Conservation (phyloP, 2,113 vertebrate genomes). For the Helogale parvula region DNA sequence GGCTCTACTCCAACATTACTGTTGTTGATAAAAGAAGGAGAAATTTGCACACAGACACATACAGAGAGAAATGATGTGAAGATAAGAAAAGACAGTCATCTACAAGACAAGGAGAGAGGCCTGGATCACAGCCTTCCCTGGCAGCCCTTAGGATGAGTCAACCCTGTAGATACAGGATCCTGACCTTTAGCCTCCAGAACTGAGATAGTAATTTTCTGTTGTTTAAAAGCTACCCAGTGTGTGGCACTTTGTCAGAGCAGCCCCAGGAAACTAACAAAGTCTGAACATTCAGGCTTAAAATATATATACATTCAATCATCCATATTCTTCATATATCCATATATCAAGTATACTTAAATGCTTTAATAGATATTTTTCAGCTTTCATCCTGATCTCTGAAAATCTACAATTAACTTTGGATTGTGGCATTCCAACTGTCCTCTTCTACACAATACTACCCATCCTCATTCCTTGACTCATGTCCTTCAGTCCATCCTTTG, state of each 20-base stretch:
- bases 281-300: background rate
- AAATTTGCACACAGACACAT: background rate
- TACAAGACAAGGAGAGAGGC: background rate
- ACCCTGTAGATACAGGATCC: background rate
- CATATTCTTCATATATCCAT: background rate
- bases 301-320: background rate
- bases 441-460: background rate
- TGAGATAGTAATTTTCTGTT: background rate
- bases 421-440: background rate
- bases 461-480: background rate
- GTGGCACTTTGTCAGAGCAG: background rate
- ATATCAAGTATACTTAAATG: background rate
- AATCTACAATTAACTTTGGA: background rate
- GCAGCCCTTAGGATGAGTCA: background rate
- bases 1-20: background rate
- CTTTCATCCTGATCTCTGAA: background rate
- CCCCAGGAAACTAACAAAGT: background rate
- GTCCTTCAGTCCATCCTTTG: background rate
- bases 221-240: background rate
- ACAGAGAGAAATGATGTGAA: background rate
- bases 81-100: background rate
- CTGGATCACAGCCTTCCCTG: background rate
- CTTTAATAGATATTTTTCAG: background rate
- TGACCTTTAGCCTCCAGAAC: background rate
- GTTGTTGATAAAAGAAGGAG: background rate